phyloP scores from a whole-genome alignment of 2,888 invertebrate genomes.

The Bimastos eiseni region DNA sequence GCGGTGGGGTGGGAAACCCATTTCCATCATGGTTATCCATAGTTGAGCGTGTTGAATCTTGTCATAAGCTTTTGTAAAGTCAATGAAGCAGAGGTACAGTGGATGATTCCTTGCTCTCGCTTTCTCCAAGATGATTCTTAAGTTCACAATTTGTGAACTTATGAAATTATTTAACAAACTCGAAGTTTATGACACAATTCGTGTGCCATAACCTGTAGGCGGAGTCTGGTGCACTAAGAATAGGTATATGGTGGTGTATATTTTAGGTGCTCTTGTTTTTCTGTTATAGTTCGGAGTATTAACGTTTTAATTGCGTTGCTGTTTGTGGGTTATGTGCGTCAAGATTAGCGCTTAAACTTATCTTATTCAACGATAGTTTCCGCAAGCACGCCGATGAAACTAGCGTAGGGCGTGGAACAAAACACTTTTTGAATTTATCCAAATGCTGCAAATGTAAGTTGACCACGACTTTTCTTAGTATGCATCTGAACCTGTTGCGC shows the following conservation, averaged over 20 bases:
- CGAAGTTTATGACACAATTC: slow-evolving; percentile 1
- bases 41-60: no score
- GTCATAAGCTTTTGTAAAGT: no score
- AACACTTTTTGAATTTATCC: neutral
- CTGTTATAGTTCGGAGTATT: neutral
- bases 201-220: neutral
- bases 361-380: neutral
- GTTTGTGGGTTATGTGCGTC: no score
- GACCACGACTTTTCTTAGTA: neutral
- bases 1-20: no score
- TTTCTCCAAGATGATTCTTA: no score
- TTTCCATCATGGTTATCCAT: no score
- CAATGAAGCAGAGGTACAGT: no score
- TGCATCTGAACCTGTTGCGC: neutral
- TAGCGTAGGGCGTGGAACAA: neutral
- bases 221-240: neutral
- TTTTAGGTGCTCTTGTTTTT: neutral
- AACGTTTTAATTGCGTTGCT: neutral
- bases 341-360: neutral
- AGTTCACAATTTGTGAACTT: no score
- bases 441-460: slow-evolving; percentile 13
- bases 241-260: neutral
- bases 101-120: no score
- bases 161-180: no score
- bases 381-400: neutral